Evolutionary conservation across 2,888 invertebrate species (phyloP).

Genomic region (Hermaeophaga mercurialis): DNA sequence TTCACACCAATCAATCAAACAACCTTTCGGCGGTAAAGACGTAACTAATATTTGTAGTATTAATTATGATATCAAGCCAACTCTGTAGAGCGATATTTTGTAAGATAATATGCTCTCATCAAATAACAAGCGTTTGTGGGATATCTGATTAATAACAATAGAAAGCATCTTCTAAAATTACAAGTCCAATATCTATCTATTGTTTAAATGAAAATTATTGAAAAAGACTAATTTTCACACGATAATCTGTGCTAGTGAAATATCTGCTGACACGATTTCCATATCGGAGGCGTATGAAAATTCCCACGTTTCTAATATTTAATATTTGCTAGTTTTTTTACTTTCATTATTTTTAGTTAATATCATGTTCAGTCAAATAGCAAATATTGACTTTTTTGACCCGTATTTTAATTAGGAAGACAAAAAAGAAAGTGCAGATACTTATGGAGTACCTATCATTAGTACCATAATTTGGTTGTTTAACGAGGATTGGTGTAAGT

Average conservation of each 20-base stretch:
- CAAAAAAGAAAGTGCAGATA: not conserved
- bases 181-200: constrained; percentile 12
- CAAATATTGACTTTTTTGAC: constrained; percentile 10
- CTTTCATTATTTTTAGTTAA: constrained; percentile 5
- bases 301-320: constrained; percentile 24
- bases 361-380: not conserved
- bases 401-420: constrained; percentile 5
- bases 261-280: constrained; percentile 24
- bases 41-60: not conserved
- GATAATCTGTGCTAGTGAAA: constrained; percentile 18
- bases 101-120: constrained; percentile 12
- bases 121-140: constrained; percentile 9
- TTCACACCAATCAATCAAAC: no score
- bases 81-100: not conserved
- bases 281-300: constrained; percentile 24
- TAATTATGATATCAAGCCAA: not conserved
- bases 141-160: constrained; percentile 14
- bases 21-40: no score
- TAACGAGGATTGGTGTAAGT: no score
- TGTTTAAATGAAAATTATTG: constrained; percentile 26
- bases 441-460: constrained; percentile 5
- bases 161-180: constrained; percentile 14
- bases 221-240: constrained; percentile 30
- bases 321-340: constrained; percentile 11
- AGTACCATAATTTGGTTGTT: not conserved